Evolutionary conservation across 2,888 invertebrate genomes (phyloP).

Genomic region (Phytoseiulus persimilis): DNA sequence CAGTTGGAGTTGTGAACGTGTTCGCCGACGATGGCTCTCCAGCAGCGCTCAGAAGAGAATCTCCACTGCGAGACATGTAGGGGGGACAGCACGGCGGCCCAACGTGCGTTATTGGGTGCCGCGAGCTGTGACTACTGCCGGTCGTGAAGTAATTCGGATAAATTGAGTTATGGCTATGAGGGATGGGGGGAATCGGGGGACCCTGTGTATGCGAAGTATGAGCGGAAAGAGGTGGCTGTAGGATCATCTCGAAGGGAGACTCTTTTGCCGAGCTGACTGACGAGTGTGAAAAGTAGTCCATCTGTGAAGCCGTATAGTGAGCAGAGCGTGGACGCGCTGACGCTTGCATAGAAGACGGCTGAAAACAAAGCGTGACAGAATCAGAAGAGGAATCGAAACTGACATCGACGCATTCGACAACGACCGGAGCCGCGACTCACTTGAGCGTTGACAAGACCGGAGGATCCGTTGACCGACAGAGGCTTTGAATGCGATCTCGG

Average conservation of each 20-base stretch:
- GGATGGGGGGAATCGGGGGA: neutral
- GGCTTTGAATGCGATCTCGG: slow-evolving; percentile 36
- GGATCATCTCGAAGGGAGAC: slow-evolving; percentile 26
- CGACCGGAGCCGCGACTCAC: neutral
- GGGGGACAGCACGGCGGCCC: slow-evolving; percentile 46
- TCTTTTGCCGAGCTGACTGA: slow-evolving; percentile 17
- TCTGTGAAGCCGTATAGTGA: slow-evolving; percentile 32
- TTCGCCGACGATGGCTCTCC: slow-evolving; percentile 47
- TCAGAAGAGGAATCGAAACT: too few species aligned
- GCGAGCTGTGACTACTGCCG: slow-evolving; percentile 29
- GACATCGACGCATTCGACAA: too few species aligned
- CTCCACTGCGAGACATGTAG: slow-evolving; percentile 58
- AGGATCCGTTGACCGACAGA: slow-evolving; percentile 31
- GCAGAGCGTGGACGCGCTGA: slow-evolving; percentile 37
- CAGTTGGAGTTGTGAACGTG: slow-evolving; percentile 29
- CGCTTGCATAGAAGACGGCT: slow-evolving; percentile 36
- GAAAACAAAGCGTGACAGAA: neutral
- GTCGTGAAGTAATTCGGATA: slow-evolving; percentile 38
- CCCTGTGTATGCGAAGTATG: neutral
- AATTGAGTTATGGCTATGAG: neutral
- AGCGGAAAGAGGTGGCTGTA: neutral
- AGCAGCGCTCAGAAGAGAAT: slow-evolving; percentile 51
- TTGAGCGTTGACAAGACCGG: slow-evolving; percentile 35
- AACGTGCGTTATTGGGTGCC: slow-evolving; percentile 42
- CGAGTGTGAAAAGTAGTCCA: neutral